These are phyloP conservation scores for Phania funesta DNA, from an alignment of 2,888 invertebrate species.

Conservation along the genomic window DNA sequence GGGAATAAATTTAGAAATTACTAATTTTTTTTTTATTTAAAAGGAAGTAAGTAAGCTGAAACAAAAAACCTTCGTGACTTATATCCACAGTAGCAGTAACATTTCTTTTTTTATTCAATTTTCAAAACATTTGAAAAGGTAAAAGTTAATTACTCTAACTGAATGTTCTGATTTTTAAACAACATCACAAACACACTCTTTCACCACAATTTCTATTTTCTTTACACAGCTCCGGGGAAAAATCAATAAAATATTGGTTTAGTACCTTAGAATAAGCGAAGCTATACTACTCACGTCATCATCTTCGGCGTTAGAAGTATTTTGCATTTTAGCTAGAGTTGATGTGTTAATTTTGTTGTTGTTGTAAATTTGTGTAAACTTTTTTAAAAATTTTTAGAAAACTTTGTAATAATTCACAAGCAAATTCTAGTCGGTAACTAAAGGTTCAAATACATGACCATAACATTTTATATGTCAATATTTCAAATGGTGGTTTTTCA, in stretches of 20 bases:
- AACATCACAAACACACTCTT: not conserved
- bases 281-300: conserved; percentile 56
- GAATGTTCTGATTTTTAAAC: too few relatives aligned
- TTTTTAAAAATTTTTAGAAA: not conserved
- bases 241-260: conserved; percentile 47
- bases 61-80: too few relatives aligned
- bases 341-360: not conserved
- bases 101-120: not conserved
- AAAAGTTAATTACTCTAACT: too few relatives aligned
- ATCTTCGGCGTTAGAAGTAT: conserved; percentile 30
- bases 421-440: conserved; percentile 56
- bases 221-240: conserved; percentile 3
- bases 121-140: too few relatives aligned
- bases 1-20: too few relatives aligned
- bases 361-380: not conserved
- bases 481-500: not conserved
- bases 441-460: conserved; percentile 40
- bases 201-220: not conserved
- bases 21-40: not conserved
- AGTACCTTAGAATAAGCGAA: not conserved
- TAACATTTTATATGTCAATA: conserved; percentile 64
- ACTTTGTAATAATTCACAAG: conserved; percentile 46
- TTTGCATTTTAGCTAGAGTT: conserved; percentile 28
- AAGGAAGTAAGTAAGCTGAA: too few relatives aligned
- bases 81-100: too few relatives aligned